Evolutionary conservation across 2,888 invertebrate species (phyloP).

Genomic region (Drosophila helvetica): DNA sequence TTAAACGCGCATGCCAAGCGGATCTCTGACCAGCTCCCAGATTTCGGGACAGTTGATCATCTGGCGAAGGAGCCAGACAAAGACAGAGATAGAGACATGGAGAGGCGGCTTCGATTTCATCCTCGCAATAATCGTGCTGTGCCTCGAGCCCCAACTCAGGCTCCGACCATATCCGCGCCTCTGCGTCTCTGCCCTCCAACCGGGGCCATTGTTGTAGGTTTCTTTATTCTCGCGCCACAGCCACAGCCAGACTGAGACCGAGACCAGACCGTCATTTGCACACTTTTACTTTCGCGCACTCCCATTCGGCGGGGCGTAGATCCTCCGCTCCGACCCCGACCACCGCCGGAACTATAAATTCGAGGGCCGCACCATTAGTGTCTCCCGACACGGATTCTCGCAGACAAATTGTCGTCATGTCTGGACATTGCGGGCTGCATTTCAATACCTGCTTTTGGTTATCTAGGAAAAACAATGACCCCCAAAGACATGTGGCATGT

Average conservation of each 20-base stretch:
- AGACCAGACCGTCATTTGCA: conserved; percentile 43
- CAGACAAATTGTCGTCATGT: conserved; percentile 78
- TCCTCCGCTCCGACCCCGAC: conserved; percentile 17
- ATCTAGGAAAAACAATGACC: background rate
- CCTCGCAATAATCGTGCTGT: conserved; percentile 70
- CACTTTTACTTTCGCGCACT: conserved; percentile 73
- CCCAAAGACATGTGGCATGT: conserved; percentile 1
- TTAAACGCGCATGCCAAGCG: conserved; percentile 35
- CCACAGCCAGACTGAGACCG: conserved; percentile 14
- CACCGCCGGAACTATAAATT: conserved; percentile 69
- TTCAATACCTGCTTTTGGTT: conserved; percentile 55
- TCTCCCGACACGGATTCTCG: conserved; percentile 61
- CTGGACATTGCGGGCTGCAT: conserved; percentile 54
- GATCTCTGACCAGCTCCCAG: conserved; percentile 37
- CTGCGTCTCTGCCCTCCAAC: conserved; percentile 12
- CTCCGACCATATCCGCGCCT: conserved; percentile 11
- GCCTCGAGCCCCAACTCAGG: no score
- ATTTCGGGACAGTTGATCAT: conserved; percentile 41
- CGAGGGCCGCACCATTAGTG: conserved; percentile 63
- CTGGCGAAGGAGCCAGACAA: conserved; percentile 24
- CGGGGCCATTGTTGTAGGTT: conserved; percentile 35
- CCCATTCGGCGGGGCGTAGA: conserved; percentile 7
- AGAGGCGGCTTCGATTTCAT: conserved; percentile 52
- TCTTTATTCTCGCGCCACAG: conserved; percentile 34
- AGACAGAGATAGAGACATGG: conserved; percentile 23